phyloP scores from a whole-genome alignment of 2,113 vertebrate genomes.

The Gambusia holbrooki region DNA sequence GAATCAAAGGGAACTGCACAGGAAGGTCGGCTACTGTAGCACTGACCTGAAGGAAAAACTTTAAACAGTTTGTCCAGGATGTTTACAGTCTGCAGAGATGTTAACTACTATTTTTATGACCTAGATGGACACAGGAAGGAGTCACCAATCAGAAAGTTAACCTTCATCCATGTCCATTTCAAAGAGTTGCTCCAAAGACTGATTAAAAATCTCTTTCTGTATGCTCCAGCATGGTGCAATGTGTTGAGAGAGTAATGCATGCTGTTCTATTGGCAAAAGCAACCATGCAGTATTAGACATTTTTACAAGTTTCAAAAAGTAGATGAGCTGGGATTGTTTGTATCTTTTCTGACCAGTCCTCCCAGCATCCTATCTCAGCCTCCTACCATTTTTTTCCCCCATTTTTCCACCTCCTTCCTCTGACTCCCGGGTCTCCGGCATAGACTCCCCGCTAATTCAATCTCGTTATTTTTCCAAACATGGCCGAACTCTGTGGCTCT shows the following conservation, averaged over 20 bases:
- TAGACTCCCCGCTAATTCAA: slow-evolving; percentile 70
- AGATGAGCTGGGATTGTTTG: background rate
- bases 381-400: background rate
- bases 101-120: too few species aligned
- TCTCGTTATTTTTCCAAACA: slow-evolving; percentile 74
- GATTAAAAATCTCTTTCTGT: too few species aligned
- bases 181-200: too few species aligned
- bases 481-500: slow-evolving; percentile 35
- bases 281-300: background rate
- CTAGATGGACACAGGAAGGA: background rate
- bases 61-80: too few species aligned
- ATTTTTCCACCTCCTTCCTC: slow-evolving; percentile 17
- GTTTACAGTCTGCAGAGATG: too few species aligned
- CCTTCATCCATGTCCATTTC: background rate
- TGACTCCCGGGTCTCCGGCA: slow-evolving; percentile 40
- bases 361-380: background rate
- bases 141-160: background rate
- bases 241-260: background rate
- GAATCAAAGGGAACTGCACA: too few species aligned
- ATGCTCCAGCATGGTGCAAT: background rate
- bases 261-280: background rate
- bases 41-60: too few species aligned
- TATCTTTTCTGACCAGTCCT: background rate
- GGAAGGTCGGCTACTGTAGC: too few species aligned
- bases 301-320: background rate